Evolutionary conservation across 2,888 invertebrate species (phyloP).

Genomic region (Drosophila niveifrons): DNA sequence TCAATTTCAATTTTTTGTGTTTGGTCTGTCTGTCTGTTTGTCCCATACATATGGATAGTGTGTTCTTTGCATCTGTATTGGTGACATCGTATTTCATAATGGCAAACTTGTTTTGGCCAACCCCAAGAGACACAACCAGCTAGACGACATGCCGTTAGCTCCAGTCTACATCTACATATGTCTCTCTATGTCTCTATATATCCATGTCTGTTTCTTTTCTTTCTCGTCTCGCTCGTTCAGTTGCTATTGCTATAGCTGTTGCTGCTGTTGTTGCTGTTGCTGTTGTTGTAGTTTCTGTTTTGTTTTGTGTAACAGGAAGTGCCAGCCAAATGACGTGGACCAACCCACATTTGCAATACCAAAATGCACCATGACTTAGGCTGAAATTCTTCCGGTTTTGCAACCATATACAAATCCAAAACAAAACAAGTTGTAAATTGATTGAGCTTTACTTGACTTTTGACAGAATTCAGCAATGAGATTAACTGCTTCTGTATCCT

Average conservation of each 20-base stretch:
- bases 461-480: neutral
- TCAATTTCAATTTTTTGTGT: constrained; percentile 18
- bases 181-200: constrained; percentile 30
- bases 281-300: constrained; percentile 11
- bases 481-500: too few species aligned
- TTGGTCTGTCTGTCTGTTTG: constrained; percentile 12
- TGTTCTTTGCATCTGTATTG: constrained; percentile 63
- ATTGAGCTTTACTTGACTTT: neutral
- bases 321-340: constrained; percentile 50
- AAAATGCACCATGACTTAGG: constrained; percentile 35
- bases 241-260: neutral
- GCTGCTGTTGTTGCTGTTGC: constrained; percentile 1
- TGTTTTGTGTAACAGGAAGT: constrained; percentile 71
- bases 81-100: constrained; percentile 77
- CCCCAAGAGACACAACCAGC: constrained; percentile 64
- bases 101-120: constrained; percentile 72
- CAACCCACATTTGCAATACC: constrained; percentile 66
- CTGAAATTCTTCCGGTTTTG: constrained; percentile 71
- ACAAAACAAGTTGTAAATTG: constrained; percentile 1
- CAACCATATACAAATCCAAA: constrained; percentile 22
- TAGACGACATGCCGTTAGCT: constrained; percentile 63
- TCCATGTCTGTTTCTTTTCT: constrained; percentile 35
- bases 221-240: constrained; percentile 18
- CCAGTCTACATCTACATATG: constrained; percentile 47
- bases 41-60: constrained; percentile 5